phyloP scores from a whole-genome alignment of 2,888 invertebrate species.

The Meandrusa payeni region DNA sequence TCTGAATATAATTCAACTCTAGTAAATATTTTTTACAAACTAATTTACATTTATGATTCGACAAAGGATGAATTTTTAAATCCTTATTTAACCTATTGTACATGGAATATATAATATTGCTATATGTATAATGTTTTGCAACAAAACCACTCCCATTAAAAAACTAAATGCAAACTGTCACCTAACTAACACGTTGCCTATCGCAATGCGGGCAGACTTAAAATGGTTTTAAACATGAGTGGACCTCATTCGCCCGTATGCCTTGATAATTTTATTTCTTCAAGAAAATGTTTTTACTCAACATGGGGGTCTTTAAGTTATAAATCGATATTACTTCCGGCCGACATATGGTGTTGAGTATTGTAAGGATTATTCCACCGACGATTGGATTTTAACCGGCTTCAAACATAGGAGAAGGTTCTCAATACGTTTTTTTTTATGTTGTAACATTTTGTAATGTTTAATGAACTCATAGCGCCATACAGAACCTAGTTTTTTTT shows the following conservation, averaged over 20 bases:
- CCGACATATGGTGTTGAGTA: conserved; percentile 16
- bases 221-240: not conserved
- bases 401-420: no score
- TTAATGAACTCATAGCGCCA: no score
- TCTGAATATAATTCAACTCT: no score
- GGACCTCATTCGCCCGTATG: conserved; percentile 19
- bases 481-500: no score
- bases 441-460: no score
- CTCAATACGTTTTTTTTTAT: no score
- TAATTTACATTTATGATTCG: no score
- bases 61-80: no score
- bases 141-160: conserved; percentile 20
- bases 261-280: conserved; percentile 18
- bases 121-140: no score
- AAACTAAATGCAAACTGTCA: conserved; percentile 25
- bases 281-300: conserved; percentile 11
- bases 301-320: conserved; percentile 20
- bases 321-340: conserved; percentile 14
- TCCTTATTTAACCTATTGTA: no score
- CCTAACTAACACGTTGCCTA: conserved; percentile 31
- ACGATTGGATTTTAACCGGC: conserved; percentile 10
- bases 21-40: no score
- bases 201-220: conserved; percentile 16
- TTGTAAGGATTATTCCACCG: conserved; percentile 7
- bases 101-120: no score